These are phyloP conservation scores for Ptilorrhoa leucosticta DNA, from an alignment of 2,113 vertebrate species.

Conservation along the genomic window DNA sequence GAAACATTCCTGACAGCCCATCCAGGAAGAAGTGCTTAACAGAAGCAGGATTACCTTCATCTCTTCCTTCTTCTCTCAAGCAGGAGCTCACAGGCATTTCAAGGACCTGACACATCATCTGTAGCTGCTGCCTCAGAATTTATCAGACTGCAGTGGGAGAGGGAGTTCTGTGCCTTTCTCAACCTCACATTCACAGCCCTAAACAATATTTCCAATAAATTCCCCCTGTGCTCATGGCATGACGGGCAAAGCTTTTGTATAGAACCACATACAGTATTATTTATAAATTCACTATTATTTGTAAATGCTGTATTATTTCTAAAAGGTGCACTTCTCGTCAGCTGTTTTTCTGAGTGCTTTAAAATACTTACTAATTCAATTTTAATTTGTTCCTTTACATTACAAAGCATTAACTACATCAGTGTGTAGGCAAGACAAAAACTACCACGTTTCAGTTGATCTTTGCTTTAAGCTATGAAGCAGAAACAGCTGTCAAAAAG, in stretches of 20 bases:
- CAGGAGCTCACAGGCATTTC: neutral
- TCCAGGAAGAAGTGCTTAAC: neutral
- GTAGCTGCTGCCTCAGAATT: neutral
- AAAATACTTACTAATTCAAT: neutral
- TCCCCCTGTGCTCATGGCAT: fast-evolving
- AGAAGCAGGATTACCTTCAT: neutral
- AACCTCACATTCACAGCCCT: neutral
- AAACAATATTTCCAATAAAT: neutral
- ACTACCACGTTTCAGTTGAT: neutral
- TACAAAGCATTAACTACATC: neutral
- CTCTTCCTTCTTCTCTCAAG: neutral
- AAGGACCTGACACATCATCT: neutral
- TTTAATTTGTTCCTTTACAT: neutral
- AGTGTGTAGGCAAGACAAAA: neutral
- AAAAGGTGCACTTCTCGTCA: neutral
- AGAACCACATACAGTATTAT: neutral
- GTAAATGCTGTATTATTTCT: neutral
- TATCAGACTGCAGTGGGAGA: neutral
- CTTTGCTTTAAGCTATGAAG: neutral
- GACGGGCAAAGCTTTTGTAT: neutral
- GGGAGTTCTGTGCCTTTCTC: neutral
- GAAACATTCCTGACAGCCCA: neutral
- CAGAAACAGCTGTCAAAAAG: neutral
- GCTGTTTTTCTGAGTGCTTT: neutral
- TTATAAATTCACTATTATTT: neutral